Evolutionary conservation across 2,888 invertebrate genomes (phyloP), one percentile per base, ranked within the genome.

Genomic region (Eristalinus sepulchralis): DNA sequence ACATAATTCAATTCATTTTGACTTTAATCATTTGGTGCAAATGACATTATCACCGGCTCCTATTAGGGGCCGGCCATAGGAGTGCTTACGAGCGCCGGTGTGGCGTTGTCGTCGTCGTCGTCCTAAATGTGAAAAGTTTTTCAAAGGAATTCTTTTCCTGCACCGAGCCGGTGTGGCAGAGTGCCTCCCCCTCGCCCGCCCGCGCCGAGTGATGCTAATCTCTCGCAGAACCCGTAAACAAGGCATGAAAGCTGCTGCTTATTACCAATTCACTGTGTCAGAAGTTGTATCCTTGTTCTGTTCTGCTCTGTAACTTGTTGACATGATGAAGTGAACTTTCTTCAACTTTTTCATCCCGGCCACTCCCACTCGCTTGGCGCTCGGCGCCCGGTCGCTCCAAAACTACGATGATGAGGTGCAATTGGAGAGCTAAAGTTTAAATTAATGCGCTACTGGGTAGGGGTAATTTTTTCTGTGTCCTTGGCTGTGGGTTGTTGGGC

Each of bases 281-380:
- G 64, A 85, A 85, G 73, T 60, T 85, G 62, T 70, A 75, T 75
- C 77, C 82, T 77, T 82, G 76, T 72, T 53, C 31, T 34, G 67
- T 47, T 55, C 39, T 17, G 8, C 5, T 67, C 39, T 62, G 24
- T 64, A 85, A 82, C 85, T 85, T 85, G 85, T 85, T 82, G 85
- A 85, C 85, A 82, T 81, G 76, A 85, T 81, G 77, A 82, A 82
- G 85, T 82, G 85, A 85, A 85, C 85, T 85, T 85, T 82, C 60
- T 70, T 70, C 17, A 73, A 73, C 39, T 76, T 67, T 72, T 75
- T 39, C 34, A 36, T 59, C 60, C 59, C 71, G 13, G 22, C 11
- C 22, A 1, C 22, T 63, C 60, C 53, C 55, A 59, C 17, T 34
- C 22, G 62, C 55, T 31, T 20, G 17, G 24, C 39, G 20, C 13